phyloP scores from a whole-genome alignment of 1,140 invertebrate genomes.

The Achroia grisella region DNA sequence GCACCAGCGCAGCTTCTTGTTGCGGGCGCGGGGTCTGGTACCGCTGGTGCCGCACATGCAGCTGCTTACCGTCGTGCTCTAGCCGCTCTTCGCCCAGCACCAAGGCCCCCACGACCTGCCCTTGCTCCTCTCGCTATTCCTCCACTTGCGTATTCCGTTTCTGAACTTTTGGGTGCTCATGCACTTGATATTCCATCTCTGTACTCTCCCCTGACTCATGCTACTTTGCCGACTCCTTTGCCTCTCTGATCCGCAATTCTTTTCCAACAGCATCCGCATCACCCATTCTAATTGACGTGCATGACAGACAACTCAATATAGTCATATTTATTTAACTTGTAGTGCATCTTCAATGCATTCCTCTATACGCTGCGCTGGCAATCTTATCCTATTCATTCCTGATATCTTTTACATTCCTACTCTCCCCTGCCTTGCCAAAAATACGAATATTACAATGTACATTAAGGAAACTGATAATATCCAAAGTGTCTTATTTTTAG shows the following conservation, averaged over 20 bases:
- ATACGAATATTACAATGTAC: slow-evolving; percentile 35
- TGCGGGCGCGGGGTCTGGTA: slow-evolving; percentile 50
- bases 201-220: slow-evolving; percentile 60
- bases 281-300: slow-evolving; percentile 45
- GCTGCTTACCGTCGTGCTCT: slow-evolving; percentile 62
- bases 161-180: slow-evolving; percentile 63
- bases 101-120: slow-evolving; percentile 51
- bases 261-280: slow-evolving; percentile 67
- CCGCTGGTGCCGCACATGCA: slow-evolving; percentile 39
- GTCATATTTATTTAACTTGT: slow-evolving; percentile 1
- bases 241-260: slow-evolving; percentile 81
- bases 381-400: slow-evolving; percentile 41
- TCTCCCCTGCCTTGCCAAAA: slow-evolving; percentile 32
- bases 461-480: slow-evolving; percentile 63
- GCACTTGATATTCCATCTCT: slow-evolving; percentile 65
- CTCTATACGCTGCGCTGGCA: slow-evolving; percentile 24
- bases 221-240: slow-evolving; percentile 53
- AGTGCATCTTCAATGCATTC: slow-evolving; percentile 17
- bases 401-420: slow-evolving; percentile 58
- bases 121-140: slow-evolving; percentile 56
- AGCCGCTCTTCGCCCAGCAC: slow-evolving; percentile 61
- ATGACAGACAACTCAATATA: not conserved
- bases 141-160: slow-evolving; percentile 62
- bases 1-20: slow-evolving; percentile 76
- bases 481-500: slow-evolving; percentile 71